Conservation (phyloP, 1,140 invertebrate genomes). For the Aphidius ervi region DNA sequence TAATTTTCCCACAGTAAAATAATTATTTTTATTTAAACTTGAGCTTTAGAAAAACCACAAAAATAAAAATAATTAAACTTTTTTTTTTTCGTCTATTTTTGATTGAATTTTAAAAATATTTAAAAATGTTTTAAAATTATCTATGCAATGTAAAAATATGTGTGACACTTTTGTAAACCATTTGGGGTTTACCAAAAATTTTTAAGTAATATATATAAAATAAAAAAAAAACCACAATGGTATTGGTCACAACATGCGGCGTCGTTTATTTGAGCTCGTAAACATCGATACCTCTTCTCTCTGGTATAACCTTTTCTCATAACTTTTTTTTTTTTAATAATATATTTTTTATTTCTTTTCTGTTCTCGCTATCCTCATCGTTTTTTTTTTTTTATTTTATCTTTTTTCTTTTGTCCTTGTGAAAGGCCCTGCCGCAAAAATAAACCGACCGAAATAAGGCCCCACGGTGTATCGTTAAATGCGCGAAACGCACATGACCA, state of each 20-base stretch:
- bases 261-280: constrained; percentile 48
- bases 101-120: too few relatives aligned
- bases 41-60: too few relatives aligned
- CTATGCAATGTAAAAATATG: too few relatives aligned
- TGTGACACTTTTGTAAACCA: too few relatives aligned
- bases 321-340: not conserved
- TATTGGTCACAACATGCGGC: constrained; percentile 30
- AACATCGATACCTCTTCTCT: constrained; percentile 41
- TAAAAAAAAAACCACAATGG: too few relatives aligned
- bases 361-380: constrained; percentile 1
- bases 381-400: constrained; percentile 4
- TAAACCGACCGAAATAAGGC: constrained; percentile 23
- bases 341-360: constrained; percentile 1
- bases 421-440: constrained; percentile 19
- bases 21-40: too few relatives aligned
- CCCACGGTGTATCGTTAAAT: constrained; percentile 29
- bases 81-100: too few relatives aligned
- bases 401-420: constrained; percentile 14
- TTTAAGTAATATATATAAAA: constrained; percentile 48
- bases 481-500: constrained; percentile 25
- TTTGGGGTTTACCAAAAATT: constrained; percentile 33
- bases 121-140: too few relatives aligned
- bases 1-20: too few relatives aligned
- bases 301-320: not conserved
- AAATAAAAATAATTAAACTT: too few relatives aligned